Evolutionary conservation across 2,113 vertebrate genomes (phyloP).

Genomic region (Ceyx margarethae): DNA sequence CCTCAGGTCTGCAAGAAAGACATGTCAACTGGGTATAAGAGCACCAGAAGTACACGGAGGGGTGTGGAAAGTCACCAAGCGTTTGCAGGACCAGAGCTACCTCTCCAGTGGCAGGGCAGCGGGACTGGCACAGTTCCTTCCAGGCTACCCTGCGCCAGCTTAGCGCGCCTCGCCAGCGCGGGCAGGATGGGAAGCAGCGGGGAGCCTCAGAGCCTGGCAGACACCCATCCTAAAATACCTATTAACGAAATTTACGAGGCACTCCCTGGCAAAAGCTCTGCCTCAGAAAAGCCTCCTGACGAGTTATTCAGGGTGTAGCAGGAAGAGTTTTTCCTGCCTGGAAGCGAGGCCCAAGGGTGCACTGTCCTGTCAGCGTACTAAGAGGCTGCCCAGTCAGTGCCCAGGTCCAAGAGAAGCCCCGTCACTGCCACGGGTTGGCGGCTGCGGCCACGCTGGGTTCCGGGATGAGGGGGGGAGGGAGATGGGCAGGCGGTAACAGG

Average conservation of each 20-base stretch:
- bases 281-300: not conserved
- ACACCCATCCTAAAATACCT: not conserved
- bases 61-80: not conserved
- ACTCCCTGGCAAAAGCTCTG: not conserved
- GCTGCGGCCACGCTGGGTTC: too few relatives aligned
- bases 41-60: not conserved
- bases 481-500: not conserved
- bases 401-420: too few relatives aligned
- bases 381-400: not conserved
- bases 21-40: accelerated
- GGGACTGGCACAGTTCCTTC: not conserved
- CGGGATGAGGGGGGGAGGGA: too few relatives aligned
- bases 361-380: not conserved
- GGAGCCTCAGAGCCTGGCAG: not conserved
- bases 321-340: not conserved
- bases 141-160: not conserved
- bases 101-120: not conserved
- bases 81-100: accelerated
- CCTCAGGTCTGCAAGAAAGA: not conserved
- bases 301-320: not conserved
- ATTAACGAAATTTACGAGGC: not conserved
- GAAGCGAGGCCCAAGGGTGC: not conserved
- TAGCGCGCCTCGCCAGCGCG: not conserved
- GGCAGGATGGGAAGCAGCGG: accelerated
- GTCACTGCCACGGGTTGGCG: too few relatives aligned